Conservation (phyloP, 2,113 vertebrate genomes). For the Pheucticus melanocephalus region DNA sequence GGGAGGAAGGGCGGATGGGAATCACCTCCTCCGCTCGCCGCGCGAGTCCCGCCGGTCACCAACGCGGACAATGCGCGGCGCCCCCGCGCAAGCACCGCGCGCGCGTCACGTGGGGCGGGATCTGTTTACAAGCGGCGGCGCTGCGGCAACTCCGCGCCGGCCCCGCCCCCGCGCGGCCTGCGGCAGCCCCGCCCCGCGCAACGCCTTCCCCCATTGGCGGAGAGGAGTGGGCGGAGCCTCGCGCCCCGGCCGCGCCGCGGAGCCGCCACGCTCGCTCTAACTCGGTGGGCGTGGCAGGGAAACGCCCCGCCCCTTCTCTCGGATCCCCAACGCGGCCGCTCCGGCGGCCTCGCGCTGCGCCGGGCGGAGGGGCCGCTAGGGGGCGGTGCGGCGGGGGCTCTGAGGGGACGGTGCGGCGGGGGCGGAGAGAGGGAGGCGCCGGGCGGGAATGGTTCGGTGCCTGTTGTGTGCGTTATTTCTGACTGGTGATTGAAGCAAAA, state of each 20-base stretch:
- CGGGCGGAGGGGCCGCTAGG: neutral
- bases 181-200: neutral
- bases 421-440: too few species aligned
- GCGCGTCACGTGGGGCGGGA: constrained; percentile 57
- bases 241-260: neutral
- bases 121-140: constrained; percentile 87
- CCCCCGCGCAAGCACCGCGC: neutral
- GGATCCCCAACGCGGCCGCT: rapidly evolving
- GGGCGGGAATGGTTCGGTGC: rapidly evolving
- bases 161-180: neutral
- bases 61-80: neutral
- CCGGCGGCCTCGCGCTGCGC: neutral
- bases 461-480: rapidly evolving
- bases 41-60: neutral
- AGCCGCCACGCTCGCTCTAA: neutral
- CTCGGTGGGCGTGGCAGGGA: neutral
- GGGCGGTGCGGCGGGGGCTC: rapidly evolving
- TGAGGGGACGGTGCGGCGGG: too few species aligned
- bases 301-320: neutral
- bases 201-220: neutral
- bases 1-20: neutral
- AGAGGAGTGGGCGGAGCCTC: neutral
- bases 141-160: neutral
- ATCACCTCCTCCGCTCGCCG: neutral
- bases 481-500: neutral